A percentile compares a stretch with the other conserved stretches of the same genome.
Conservation (phyloP, 2,888 invertebrate species). For the Emmelina monodactyla region DNA sequence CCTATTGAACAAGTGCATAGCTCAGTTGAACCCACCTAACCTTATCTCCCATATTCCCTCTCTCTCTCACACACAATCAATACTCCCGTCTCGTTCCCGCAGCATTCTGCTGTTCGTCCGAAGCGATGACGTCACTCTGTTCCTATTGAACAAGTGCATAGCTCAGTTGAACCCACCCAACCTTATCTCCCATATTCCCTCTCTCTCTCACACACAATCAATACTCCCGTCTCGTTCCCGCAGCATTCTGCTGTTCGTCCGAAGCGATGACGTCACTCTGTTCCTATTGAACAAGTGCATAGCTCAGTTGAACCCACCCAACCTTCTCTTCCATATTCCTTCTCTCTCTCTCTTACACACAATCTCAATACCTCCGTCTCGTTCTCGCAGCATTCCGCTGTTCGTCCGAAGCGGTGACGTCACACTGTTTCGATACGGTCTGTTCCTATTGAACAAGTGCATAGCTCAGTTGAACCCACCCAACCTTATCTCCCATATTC, state of each 20-base stretch:
- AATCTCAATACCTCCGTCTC: too few relatives aligned
- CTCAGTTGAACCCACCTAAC: too few relatives aligned
- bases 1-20: conserved; percentile 92
- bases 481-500: too few relatives aligned
- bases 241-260: neutral
- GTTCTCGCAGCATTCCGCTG: neutral
- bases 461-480: conserved; percentile 92
- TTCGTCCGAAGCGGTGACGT: neutral
- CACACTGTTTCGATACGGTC: conserved; percentile 79
- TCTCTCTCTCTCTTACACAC: too few relatives aligned
- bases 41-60: too few relatives aligned
- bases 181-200: too few relatives aligned
- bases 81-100: conserved; percentile 83
- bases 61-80: too few relatives aligned
- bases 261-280: conserved; percentile 3
- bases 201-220: too few relatives aligned
- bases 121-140: conserved; percentile 26
- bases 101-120: neutral
- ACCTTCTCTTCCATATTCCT: too few relatives aligned
- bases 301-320: conserved; percentile 88
- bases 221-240: too few relatives aligned
- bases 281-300: conserved; percentile 94
- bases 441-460: conserved; percentile 93
- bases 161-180: too few relatives aligned
- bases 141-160: conserved; percentile 92